Conservation (phyloP, 2,888 invertebrate species). For the Agrilus cyanescens region DNA sequence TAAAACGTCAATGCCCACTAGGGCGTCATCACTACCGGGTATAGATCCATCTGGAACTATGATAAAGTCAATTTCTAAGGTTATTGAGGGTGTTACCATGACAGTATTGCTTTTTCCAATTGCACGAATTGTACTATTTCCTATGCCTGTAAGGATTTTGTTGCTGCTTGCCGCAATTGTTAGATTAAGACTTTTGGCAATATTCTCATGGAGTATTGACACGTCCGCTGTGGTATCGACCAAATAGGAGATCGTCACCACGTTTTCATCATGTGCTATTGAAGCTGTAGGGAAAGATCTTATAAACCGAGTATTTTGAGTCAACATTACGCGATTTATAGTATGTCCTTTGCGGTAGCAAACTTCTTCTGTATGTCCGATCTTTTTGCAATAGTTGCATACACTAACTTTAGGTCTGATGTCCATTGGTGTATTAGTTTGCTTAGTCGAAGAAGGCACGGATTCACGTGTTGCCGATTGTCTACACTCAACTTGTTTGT, state of each 20-base stretch:
- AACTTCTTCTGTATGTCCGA: too few relatives aligned
- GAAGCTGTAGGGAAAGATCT: neutral
- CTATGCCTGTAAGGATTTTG: conserved; percentile 4
- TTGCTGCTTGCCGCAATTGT: neutral
- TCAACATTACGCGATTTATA: too few relatives aligned
- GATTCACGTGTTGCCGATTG: too few relatives aligned
- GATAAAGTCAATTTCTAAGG: conserved; percentile 8
- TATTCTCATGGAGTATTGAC: conserved; percentile 6
- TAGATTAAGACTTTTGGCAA: conserved; percentile 6
- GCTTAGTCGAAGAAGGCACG: too few relatives aligned
- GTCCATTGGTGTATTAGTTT: too few relatives aligned
- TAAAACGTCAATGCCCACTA: too few relatives aligned
- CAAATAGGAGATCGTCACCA: conserved; percentile 7
- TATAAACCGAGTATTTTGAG: too few relatives aligned
- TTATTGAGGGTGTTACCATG: conserved; percentile 7
- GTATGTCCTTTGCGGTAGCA: too few relatives aligned
- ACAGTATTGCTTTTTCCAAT: conserved; percentile 5
- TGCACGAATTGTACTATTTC: conserved; percentile 6
- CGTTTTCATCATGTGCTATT: conserved; percentile 3
- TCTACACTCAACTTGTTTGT: too few relatives aligned
- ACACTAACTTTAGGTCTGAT: too few relatives aligned
- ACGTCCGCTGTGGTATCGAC: conserved; percentile 8
- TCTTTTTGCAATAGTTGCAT: too few relatives aligned
- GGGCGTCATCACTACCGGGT: conserved; percentile 2
- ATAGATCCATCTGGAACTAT: conserved; percentile 10